Evolutionary conservation across 2,888 invertebrate genomes (phyloP).

Genomic region (Meteorus colon): DNA sequence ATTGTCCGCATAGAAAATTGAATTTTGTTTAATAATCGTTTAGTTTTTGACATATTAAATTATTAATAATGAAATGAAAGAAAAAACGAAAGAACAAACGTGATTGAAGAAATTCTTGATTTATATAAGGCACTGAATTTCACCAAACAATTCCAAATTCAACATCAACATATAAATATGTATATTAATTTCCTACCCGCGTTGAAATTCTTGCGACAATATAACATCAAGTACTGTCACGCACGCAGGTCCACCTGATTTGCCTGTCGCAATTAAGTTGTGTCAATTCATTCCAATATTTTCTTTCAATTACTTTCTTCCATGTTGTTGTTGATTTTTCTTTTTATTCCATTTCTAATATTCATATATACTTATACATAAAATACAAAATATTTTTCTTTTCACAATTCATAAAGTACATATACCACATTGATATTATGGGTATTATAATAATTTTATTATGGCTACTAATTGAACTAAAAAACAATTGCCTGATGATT

Average conservation of each 20-base stretch:
- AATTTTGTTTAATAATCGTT: background rate
- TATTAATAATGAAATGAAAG: slow-evolving; percentile 3
- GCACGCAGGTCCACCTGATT: slow-evolving; percentile 30
- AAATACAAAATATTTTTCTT: background rate
- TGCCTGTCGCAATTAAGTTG: background rate
- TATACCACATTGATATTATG: background rate
- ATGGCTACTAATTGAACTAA: background rate
- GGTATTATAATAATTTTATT: background rate
- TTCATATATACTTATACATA: slow-evolving; percentile 1
- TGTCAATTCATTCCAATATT: background rate
- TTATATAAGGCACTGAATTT: background rate
- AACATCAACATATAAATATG: background rate
- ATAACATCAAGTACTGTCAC: slow-evolving; percentile 58
- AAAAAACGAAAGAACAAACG: slow-evolving; percentile 11
- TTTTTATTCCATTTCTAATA: background rate
- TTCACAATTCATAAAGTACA: background rate
- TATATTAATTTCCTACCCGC: slow-evolving; percentile 16
- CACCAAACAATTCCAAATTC: background rate
- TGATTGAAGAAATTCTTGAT: background rate
- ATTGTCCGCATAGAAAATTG: background rate
- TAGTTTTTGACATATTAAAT: background rate
- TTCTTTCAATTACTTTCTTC: background rate
- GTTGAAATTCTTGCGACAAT: slow-evolving; percentile 60
- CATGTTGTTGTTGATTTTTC: background rate
- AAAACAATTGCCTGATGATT: background rate